Percentiles rank a stretch among this genome's conserved stretches.
Evolutionary conservation across 1,140 invertebrate species (phyloP).

Genomic region (Zaprionus davidi): DNA sequence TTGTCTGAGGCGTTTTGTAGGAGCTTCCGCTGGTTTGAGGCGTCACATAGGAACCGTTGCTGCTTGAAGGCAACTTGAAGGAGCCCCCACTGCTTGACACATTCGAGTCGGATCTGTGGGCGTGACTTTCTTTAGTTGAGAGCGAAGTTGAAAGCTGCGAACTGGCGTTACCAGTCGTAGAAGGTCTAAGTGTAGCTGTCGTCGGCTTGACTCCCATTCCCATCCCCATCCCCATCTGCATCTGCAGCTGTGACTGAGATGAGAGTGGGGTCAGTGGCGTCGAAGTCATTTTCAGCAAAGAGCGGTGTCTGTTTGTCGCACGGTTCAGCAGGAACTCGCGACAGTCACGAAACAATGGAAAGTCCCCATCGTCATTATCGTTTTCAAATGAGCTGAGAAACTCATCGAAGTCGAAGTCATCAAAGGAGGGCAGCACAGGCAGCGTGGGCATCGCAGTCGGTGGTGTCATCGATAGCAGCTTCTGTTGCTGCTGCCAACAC

Average conservation of each 20-base stretch:
- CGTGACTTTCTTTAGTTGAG: conserved; percentile 48
- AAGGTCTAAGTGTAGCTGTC: conserved; percentile 36
- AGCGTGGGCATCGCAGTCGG: conserved; percentile 44
- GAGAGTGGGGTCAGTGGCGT: conserved; percentile 34
- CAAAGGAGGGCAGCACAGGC: conserved; percentile 69
- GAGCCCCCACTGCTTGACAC: conserved; percentile 20
- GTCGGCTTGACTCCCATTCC: conserved; percentile 7
- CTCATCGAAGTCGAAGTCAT: conserved; percentile 85
- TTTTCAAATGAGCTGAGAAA: conserved; percentile 85
- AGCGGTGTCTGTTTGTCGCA: conserved; percentile 73
- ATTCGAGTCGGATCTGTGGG: conserved; percentile 67
- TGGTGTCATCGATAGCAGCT: conserved; percentile 54
- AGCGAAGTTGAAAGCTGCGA: conserved; percentile 27
- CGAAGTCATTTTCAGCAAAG: conserved; percentile 72
- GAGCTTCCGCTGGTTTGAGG: conserved; percentile 9
- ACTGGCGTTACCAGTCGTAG: conserved; percentile 17
- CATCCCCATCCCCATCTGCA: conserved; percentile 11
- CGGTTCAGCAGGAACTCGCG: conserved; percentile 82
- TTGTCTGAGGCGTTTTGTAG: conserved; percentile 22
- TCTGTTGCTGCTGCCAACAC: conserved; percentile 72
- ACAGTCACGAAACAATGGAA: conserved; percentile 83
- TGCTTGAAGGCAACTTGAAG: conserved; percentile 15
- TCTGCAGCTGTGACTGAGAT: conserved; percentile 14
- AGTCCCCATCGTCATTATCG: conserved; percentile 84
- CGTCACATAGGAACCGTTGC: conserved; percentile 16